Evolutionary conservation across 2,113 vertebrate genomes (phyloP).

Genomic region (Pampusana beccarii): DNA sequence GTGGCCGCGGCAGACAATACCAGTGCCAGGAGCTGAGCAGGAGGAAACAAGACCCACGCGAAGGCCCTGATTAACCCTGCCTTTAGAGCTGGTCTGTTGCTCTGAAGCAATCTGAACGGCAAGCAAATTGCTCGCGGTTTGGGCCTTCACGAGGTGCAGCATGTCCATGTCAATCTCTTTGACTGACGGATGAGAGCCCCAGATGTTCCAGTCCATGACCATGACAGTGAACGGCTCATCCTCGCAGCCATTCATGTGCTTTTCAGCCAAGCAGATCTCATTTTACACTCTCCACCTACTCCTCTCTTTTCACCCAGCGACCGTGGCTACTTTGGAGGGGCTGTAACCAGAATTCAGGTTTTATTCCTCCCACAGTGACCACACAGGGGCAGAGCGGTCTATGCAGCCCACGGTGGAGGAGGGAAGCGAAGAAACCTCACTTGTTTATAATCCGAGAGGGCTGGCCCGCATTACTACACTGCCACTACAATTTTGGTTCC

Average conservation of each 20-base stretch:
- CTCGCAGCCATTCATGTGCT: constrained; percentile 16
- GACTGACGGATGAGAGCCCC: background rate
- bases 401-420: background rate
- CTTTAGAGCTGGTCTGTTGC: background rate
- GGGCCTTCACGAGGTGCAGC: background rate
- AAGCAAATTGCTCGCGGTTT: constrained; percentile 12
- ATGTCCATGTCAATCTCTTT: constrained; percentile 27
- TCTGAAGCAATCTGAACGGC: background rate
- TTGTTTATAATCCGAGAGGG: background rate
- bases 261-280: background rate
- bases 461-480: background rate
- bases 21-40: constrained; percentile 43
- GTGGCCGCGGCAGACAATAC: background rate
- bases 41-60: background rate
- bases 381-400: background rate
- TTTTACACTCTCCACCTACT: background rate
- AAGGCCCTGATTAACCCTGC: constrained; percentile 2
- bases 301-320: background rate
- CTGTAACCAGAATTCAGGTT: background rate
- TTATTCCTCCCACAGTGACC: background rate
- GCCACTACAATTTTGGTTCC: background rate
- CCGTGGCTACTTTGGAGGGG: background rate
- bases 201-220: background rate
- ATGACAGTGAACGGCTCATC: background rate
- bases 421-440: background rate